Evolutionary conservation across 2,797 vertebrate species (phyloP).

Genomic region (Danio jaintianensis): DNA sequence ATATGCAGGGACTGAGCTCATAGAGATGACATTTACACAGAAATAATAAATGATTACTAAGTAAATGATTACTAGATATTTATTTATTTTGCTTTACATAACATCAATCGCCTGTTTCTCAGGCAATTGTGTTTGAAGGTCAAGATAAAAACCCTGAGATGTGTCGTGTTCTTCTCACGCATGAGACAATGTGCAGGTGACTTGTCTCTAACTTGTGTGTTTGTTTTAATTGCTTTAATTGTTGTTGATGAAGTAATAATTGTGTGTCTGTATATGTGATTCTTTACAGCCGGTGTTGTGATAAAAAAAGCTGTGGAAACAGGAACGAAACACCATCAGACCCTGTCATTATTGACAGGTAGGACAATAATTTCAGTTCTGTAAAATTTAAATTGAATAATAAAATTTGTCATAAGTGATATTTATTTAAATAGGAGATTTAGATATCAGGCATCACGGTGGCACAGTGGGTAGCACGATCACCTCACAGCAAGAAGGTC

Average conservation of each 20-base stretch:
- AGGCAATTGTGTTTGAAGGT: conserved; percentile 50
- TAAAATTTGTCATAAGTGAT: no score
- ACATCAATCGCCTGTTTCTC: conserved; percentile 1
- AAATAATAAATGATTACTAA: no score
- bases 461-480: no score
- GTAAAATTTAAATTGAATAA: not conserved
- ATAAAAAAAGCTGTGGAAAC: conserved; percentile 53
- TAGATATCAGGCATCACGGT: no score
- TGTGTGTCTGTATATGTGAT: not conserved
- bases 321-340: conserved; percentile 45
- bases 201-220: conserved; percentile 50
- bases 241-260: not conserved
- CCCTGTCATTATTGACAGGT: conserved; percentile 42
- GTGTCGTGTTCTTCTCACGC: conserved; percentile 50
- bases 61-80: no score
- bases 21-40: not conserved
- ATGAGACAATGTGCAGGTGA: conserved; percentile 50
- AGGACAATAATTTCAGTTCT: not conserved
- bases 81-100: not conserved
- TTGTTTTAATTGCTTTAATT: not conserved
- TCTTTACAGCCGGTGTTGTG: conserved; percentile 36
- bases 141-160: conserved; percentile 50
- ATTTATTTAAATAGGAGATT: no score
- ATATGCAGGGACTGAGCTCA: not conserved
- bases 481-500: no score